Conservation (phyloP, 2,888 invertebrate species). For the Acleris laterana region DNA sequence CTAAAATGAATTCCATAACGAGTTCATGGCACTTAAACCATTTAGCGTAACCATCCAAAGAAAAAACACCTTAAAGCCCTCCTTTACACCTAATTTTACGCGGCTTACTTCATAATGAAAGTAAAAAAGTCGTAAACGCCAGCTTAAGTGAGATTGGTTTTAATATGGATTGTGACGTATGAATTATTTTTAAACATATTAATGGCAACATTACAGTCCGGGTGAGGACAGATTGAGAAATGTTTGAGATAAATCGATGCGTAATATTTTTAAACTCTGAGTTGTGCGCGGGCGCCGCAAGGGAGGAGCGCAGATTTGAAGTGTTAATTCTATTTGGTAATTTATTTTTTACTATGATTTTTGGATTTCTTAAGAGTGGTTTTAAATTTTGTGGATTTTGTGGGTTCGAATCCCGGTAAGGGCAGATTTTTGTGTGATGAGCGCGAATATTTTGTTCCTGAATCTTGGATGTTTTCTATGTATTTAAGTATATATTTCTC, state of each 20-base stretch:
- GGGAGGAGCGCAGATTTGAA: background rate
- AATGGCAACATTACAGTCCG: constrained; percentile 44
- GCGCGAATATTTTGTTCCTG: no score
- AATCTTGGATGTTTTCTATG: no score
- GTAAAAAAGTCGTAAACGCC: background rate
- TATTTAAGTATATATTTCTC: no score
- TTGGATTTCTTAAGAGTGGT: no score
- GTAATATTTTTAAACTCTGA: constrained; percentile 50
- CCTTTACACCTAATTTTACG: background rate
- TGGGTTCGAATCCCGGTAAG: no score
- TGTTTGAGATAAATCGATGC: constrained; percentile 45
- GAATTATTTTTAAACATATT: constrained; percentile 42
- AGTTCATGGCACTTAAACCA: no score
- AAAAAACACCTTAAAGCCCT: background rate
- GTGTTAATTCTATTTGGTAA: constrained; percentile 11
- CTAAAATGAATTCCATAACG: no score
- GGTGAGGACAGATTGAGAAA: constrained; percentile 54
- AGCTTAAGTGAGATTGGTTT: background rate
- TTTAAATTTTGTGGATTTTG: no score
- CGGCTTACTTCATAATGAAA: background rate
- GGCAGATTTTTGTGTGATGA: no score
- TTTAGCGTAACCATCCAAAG: background rate
- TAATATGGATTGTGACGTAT: background rate
- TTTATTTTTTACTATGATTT: background rate
- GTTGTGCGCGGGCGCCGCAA: constrained; percentile 38